Evolutionary conservation across 2,113 vertebrate species (phyloP).

Genomic region (Lota lota): DNA sequence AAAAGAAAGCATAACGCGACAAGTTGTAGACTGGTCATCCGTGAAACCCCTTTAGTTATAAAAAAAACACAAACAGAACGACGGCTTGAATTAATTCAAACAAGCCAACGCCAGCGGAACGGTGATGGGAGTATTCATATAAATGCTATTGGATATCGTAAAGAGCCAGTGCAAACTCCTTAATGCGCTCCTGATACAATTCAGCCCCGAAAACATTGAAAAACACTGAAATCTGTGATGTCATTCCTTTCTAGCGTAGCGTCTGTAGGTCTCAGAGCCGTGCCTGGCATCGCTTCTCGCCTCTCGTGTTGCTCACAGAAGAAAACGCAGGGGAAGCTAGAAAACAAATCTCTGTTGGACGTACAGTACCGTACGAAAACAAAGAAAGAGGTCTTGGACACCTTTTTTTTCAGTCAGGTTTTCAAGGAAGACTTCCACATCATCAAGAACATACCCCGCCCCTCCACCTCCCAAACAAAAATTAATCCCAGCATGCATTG

Average conservation of each 20-base stretch:
- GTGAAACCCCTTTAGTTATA: constrained; percentile 21
- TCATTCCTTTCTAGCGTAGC: constrained; percentile 45
- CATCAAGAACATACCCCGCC: constrained; percentile 65
- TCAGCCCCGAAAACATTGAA: constrained; percentile 76
- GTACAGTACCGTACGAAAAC: constrained; percentile 80
- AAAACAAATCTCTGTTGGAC: constrained; percentile 80
- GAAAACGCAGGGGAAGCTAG: constrained; percentile 74
- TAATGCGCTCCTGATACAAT: constrained; percentile 42
- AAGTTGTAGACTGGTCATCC: constrained; percentile 19
- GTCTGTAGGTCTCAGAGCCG: no score
- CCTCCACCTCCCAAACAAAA: constrained; percentile 1
- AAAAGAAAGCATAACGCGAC: constrained; percentile 24
- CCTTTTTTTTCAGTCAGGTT: constrained; percentile 76
- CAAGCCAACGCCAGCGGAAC: constrained; percentile 19
- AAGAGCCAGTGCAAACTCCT: constrained; percentile 71
- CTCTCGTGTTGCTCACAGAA: constrained; percentile 54
- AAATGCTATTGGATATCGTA: constrained; percentile 59
- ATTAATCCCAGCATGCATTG: constrained; percentile 21
- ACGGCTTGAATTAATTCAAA: no score
- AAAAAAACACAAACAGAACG: no score
- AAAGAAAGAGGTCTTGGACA: constrained; percentile 73
- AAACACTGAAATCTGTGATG: constrained; percentile 70
- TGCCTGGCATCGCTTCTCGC: constrained; percentile 66
- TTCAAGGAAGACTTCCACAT: constrained; percentile 89
- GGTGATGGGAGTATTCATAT: constrained; percentile 48